These are phyloP conservation scores for Discoglossus pictus DNA, from an alignment of 2,797 vertebrate species.

Conservation along the genomic window DNA sequence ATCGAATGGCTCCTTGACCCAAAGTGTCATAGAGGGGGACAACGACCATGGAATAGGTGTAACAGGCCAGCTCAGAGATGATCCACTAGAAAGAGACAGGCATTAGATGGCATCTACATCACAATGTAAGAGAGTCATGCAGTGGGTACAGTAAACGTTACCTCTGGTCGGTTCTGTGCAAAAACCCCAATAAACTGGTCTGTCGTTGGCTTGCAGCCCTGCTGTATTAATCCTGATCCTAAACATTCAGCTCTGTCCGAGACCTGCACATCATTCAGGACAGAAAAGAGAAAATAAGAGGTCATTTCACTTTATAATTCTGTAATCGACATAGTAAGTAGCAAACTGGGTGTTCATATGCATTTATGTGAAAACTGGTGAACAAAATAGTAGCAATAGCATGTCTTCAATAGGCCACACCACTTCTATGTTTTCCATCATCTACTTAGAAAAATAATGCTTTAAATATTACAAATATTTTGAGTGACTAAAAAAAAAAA, in stretches of 20 bases:
- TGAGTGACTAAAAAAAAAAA: too few species aligned
- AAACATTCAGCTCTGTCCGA: slow-evolving; percentile 86
- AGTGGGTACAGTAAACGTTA: slow-evolving; percentile 60
- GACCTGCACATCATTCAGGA: slow-evolving; percentile 70
- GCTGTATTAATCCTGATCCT: slow-evolving; percentile 90
- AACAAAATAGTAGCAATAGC: too few species aligned
- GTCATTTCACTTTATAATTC: too few species aligned
- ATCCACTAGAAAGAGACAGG: slow-evolving; percentile 82
- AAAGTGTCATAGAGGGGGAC: slow-evolving; percentile 95
- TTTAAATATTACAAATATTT: too few species aligned
- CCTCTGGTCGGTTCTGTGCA: slow-evolving; percentile 97
- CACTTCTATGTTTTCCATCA: too few species aligned
- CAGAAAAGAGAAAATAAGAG: background rate
- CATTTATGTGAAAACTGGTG: too few species aligned
- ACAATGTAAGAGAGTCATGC: background rate
- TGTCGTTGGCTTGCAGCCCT: slow-evolving; percentile 82
- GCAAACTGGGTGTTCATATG: too few species aligned
- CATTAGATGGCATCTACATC: slow-evolving; percentile 8
- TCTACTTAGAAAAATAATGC: too few species aligned
- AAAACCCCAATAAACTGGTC: slow-evolving; percentile 95
- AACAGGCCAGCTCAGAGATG: slow-evolving; percentile 94
- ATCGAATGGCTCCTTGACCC: slow-evolving; percentile 89
- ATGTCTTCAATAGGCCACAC: too few species aligned
- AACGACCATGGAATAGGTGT: slow-evolving; percentile 97
- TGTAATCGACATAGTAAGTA: too few species aligned